Percentiles rank a stretch among this genome's conserved stretches.
Conservation (phyloP, 2,888 invertebrate species). For the Scaptomyza cyrtandrae region DNA sequence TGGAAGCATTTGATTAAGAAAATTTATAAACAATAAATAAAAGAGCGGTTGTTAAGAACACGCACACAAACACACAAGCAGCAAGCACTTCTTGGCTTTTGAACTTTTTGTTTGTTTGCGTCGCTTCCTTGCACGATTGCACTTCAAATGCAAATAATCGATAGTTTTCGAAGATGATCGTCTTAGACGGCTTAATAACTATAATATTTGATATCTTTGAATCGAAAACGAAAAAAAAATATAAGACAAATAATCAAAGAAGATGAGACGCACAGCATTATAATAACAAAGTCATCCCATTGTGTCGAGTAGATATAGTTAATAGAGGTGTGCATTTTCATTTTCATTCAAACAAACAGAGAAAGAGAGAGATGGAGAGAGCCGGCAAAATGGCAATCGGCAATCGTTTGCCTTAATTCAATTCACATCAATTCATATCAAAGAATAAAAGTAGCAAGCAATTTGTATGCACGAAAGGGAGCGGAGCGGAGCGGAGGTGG, state of each 20-base stretch:
- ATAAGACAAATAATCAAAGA: neutral
- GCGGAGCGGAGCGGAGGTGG: neutral
- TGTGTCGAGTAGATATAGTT: neutral
- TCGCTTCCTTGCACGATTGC: slow-evolving; percentile 17
- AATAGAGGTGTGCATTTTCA: slow-evolving; percentile 6
- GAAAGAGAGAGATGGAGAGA: too few relatives aligned
- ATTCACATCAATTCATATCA: slow-evolving; percentile 67
- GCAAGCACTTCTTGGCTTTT: neutral
- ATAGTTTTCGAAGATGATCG: slow-evolving; percentile 23
- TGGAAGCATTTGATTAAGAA: too few relatives aligned
- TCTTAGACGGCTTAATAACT: neutral
- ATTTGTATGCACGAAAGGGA: slow-evolving; percentile 10
- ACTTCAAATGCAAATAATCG: slow-evolving; percentile 57
- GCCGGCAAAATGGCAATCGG: slow-evolving; percentile 1
- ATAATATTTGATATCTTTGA: neutral
- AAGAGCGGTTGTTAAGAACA: too few relatives aligned
- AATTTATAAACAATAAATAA: neutral
- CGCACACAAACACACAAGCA: too few relatives aligned
- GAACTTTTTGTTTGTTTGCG: neutral
- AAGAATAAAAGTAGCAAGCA: slow-evolving; percentile 33
- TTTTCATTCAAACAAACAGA: neutral
- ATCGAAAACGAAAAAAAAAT: too few relatives aligned
- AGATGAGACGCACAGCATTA: too few relatives aligned
- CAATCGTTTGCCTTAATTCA: slow-evolving; percentile 60
- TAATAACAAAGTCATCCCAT: neutral